phyloP scores from a whole-genome alignment of 2,113 vertebrate species.

The Psittacus erithacus region DNA sequence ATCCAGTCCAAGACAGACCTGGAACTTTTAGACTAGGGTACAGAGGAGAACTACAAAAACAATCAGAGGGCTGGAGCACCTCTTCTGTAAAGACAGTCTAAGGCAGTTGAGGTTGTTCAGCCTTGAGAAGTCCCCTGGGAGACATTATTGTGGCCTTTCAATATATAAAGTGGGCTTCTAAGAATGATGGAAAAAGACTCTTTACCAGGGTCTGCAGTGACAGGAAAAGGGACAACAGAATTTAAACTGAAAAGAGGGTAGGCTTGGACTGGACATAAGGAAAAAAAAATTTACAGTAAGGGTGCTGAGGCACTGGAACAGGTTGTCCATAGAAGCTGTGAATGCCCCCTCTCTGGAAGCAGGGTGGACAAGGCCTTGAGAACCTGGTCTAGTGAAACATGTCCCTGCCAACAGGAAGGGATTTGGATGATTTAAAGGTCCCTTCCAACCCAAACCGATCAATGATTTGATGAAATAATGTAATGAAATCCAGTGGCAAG shows the following conservation, averaged over 20 bases:
- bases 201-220: background rate
- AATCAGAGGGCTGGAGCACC: background rate
- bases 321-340: background rate
- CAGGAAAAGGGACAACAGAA: background rate
- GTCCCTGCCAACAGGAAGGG: background rate
- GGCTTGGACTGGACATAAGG: background rate
- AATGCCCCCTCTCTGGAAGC: background rate
- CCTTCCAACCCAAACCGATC: background rate
- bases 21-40: too few species aligned
- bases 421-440: background rate
- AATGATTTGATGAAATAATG: background rate
- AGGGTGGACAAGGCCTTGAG: background rate
- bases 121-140: background rate
- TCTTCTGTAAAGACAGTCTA: background rate
- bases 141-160: background rate
- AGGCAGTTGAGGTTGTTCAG: background rate
- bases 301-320: background rate
- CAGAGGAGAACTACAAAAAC: background rate
- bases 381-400: background rate
- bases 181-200: background rate
- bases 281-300: background rate
- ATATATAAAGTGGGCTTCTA: background rate
- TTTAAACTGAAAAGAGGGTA: background rate
- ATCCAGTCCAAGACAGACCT: background rate
- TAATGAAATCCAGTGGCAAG: background rate